phyloP scores from a whole-genome alignment of 2,113 vertebrate genomes.

The Nesogale talazaci region DNA sequence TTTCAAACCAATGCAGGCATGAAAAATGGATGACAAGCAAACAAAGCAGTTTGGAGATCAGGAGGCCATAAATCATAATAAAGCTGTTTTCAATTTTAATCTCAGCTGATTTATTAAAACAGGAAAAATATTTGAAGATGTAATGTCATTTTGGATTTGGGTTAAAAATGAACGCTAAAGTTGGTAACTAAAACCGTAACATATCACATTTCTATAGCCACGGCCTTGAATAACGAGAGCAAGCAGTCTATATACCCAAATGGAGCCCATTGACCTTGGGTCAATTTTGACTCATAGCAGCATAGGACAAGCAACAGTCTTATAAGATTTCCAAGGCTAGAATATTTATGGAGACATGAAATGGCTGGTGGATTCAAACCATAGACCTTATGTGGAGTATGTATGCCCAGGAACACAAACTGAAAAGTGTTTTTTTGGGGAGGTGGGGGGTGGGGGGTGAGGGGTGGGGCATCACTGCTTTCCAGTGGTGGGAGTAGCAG shows the following conservation, averaged over 20 bases:
- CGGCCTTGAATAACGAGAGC: slow-evolving; percentile 15
- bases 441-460: too few species aligned
- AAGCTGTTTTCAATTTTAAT: not conserved
- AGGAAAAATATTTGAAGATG: not conserved
- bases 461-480: too few species aligned
- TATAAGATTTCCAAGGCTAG: too few species aligned
- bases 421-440: too few species aligned
- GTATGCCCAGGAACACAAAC: not conserved
- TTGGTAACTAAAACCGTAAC: not conserved
- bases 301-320: not conserved
- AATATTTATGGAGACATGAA: too few species aligned
- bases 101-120: slow-evolving; percentile 18
- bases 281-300: not conserved
- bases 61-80: not conserved
- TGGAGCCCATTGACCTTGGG: not conserved
- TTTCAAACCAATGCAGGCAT: slow-evolving; percentile 38
- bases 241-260: not conserved
- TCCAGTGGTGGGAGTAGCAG: too few species aligned
- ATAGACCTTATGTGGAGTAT: too few species aligned
- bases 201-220: not conserved
- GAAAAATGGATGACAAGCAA: not conserved
- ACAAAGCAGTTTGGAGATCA: slow-evolving; percentile 20
- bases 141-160: slow-evolving; percentile 8
- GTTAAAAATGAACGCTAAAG: slow-evolving; percentile 7
- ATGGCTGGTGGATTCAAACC: too few species aligned